Base-by-base conservation (phyloP, 2,797 vertebrate genomes). In the Lagodon rhomboides region DNA sequence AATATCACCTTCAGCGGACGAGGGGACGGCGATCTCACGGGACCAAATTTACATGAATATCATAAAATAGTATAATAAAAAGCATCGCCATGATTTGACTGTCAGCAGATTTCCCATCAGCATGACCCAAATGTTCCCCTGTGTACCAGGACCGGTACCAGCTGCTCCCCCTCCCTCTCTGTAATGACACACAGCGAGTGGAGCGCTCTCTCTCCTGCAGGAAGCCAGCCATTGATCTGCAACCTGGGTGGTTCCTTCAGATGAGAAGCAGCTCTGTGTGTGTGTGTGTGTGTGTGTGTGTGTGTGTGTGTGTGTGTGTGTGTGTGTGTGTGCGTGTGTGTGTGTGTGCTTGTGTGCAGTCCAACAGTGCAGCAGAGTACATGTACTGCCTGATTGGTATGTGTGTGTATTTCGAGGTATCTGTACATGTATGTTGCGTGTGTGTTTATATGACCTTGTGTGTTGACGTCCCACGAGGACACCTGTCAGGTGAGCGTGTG, bases 221-320 rank as follows among this genome's bases (percentile, higher is more conserved):
- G 81, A 89, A 80, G 80, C 79, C 27, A 30, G 1, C 63, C 63
- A 89, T 87, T 84, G 84, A 87, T 90, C 79, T 86, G 73, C 80
- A 83, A 18, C 65, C 79, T 81, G 77, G 85, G 85, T 75, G 83
- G 80, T 76, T 87, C 79, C 67, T 72, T 27, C 10, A 71, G 69
- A 78, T 47, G 61, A 75, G 66, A 76, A 53, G 77, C 83, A 79
- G 71, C 69, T 68, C 25, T 65, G 66, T 55, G 66, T 68, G 54
- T 66, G 47, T 22, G 47, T 56, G 66, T 55, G 47, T 76, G 75
- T 30, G 68, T 56, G 73, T 68, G 65, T 70, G 80, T 72, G 65
- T 70, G 58, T 69, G 49, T 34, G 53, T 58, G 68, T 61, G 62
- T 73, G 64, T 68, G 27, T 69, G 62, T 54, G 62, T 69, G 53